phyloP scores from a whole-genome alignment of 2,888 invertebrate genomes.

The Proisotoma minuta region DNA sequence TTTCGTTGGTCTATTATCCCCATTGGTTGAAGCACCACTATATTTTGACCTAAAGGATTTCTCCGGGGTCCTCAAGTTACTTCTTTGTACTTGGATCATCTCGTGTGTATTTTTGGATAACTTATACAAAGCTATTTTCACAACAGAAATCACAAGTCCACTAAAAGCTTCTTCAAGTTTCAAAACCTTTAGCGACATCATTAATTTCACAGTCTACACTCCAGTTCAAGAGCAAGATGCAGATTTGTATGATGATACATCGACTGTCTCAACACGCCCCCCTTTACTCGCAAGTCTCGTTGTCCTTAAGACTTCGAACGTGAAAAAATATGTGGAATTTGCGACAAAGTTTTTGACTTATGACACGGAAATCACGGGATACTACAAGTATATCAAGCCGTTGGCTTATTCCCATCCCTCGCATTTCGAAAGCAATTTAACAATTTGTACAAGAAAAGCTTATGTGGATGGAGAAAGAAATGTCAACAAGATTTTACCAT shows the following conservation, averaged over 20 bases:
- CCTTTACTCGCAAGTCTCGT: not conserved
- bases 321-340: not conserved
- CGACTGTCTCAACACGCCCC: not conserved
- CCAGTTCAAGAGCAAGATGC: not conserved
- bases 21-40: no score
- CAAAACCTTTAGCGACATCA: not conserved
- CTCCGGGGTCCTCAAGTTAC: no score
- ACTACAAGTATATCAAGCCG: not conserved
- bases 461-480: not conserved
- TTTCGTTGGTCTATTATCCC: no score
- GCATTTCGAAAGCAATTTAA: not conserved
- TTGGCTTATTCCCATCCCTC: not conserved
- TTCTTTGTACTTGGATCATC: not conserved
- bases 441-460: not conserved
- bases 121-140: not conserved
- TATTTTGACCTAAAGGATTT: no score
- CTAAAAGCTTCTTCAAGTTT: not conserved
- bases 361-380: not conserved
- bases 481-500: not conserved
- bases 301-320: not conserved
- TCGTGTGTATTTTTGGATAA: not conserved
- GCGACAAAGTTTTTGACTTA: not conserved
- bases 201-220: not conserved
- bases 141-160: not conserved
- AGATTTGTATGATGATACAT: not conserved